Base-by-base conservation (phyloP, 2,113 vertebrate genomes). In the Dromas ardeola region DNA sequence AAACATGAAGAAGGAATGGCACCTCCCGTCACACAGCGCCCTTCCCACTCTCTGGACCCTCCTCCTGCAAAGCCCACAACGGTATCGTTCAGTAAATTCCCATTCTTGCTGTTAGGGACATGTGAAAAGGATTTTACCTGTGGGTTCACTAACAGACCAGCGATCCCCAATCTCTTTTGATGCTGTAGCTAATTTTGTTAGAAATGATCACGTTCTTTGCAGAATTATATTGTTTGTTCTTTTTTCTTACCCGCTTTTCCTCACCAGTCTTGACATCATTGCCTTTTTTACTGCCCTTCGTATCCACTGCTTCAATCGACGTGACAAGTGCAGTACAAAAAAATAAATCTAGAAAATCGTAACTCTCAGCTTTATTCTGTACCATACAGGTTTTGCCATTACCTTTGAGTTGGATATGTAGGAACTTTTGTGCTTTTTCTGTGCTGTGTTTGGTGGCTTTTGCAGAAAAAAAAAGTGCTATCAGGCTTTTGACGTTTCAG, bases 11-110 rank as follows among this genome's bases (percentile, higher is more conserved):
- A 98, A 43, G 98, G 96, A 61, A 34, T 20, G 29, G 77, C 65
- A 1, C 91, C 95, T 26, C 78, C 97, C 5, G 58, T 96, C 61
- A 36, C 76, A 11, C 94, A 94, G 13, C 98, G 98, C 63, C 99
- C 99, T 53, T 73, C 96, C 26, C 99, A 99, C 96, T 95, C 98
- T 50, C 98, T 99, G 93, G 99, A 99, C 90, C 98, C 97, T 16
- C 97, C 95, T 10, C 84, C 97, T 67, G 8, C 81, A 32, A 47
- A 96, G 15, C 96, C 95, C 22, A 5, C 93, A 49, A 87, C 30
- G 98, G 99, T 99, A 87, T 36, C 40, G 62, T 10, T 59, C 76
- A 23, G 2, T 20, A 4, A 40, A 76, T 72, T 47, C 34, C 25
- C 6, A 0, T 40, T 83, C 59, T 45, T 6, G 13, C 63, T 34